These are phyloP conservation scores for Ophthalmolycus amberensis DNA, from an alignment of 2,113 vertebrate species.

Conservation along the genomic window DNA sequence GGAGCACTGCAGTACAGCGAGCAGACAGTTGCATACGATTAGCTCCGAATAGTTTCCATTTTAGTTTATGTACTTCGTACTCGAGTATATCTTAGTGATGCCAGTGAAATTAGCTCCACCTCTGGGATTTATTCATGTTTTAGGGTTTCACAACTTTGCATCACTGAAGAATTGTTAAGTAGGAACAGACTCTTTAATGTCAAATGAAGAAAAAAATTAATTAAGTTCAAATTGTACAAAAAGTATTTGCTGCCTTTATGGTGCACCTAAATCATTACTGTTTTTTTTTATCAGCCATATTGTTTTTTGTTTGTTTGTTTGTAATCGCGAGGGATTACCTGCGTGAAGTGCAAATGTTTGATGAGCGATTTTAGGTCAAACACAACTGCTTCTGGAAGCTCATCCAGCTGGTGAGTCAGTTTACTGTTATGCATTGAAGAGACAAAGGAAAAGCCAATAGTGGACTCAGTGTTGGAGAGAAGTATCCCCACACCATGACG, in stretches of 20 bases:
- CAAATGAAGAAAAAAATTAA: constrained; percentile 2
- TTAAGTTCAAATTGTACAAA: not conserved
- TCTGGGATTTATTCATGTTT: constrained; percentile 3
- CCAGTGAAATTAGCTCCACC: constrained; percentile 1
- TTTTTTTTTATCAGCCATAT: too few relatives aligned
- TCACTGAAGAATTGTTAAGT: constrained; percentile 19
- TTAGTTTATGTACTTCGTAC: constrained; percentile 1
- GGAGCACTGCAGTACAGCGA: not conserved
- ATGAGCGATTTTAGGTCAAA: not conserved
- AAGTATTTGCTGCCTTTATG: not conserved
- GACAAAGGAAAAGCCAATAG: not conserved
- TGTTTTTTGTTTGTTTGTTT: not conserved
- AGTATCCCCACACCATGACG: not conserved
- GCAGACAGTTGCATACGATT: constrained; percentile 5
- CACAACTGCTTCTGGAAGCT: not conserved
- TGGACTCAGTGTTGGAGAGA: not conserved
- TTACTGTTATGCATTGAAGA: not conserved
- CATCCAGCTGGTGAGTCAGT: not conserved
- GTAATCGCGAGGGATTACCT: not conserved
- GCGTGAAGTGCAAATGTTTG: not conserved
- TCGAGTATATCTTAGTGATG: not conserved
- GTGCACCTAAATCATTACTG: not conserved
- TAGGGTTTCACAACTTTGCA: constrained; percentile 36
- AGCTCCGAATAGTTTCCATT: constrained; percentile 3
- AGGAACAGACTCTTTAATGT: constrained; percentile 16